phyloP scores from a whole-genome alignment of 2,113 vertebrate genomes.

The Delphinapterus leucas region DNA sequence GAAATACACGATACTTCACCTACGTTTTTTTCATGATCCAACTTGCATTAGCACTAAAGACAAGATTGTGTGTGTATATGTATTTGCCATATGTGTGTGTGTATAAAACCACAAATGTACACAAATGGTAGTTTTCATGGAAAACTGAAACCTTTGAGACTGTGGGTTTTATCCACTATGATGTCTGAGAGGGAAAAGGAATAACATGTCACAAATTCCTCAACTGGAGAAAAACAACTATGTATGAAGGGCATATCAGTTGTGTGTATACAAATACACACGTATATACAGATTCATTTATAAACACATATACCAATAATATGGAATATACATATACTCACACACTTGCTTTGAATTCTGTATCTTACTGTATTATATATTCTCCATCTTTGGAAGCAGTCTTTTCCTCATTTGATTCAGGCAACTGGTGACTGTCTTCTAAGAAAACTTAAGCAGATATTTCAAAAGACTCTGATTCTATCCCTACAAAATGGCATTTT shows the following conservation, averaged over 20 bases:
- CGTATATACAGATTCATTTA: constrained; percentile 54
- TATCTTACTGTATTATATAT: constrained; percentile 61
- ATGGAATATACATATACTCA: constrained; percentile 69
- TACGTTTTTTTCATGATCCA: constrained; percentile 79
- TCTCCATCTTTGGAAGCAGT: constrained; percentile 61
- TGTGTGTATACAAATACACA: constrained; percentile 47
- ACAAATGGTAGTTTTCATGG: constrained; percentile 37
- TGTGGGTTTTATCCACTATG: constrained; percentile 16
- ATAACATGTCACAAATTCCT: constrained; percentile 20
- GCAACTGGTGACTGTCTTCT: constrained; percentile 49
- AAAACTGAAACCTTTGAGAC: constrained; percentile 41
- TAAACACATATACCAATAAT: constrained; percentile 46
- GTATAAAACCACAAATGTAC: constrained; percentile 32
- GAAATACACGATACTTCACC: constrained; percentile 86
- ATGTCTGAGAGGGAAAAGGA: constrained; percentile 33
- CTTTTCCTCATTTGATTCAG: constrained; percentile 65
- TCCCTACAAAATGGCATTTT: constrained; percentile 39
- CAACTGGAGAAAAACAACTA: constrained; percentile 4
- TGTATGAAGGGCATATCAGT: constrained; percentile 26
- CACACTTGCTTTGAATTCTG: constrained; percentile 67
- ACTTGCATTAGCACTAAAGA: constrained; percentile 70
- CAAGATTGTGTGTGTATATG: constrained; percentile 68
- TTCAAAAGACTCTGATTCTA: constrained; percentile 54
- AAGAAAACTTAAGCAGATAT: constrained; percentile 33
- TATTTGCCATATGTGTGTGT: constrained; percentile 58